phyloP scores from a whole-genome alignment of 2,113 vertebrate species.

The Gallinago jamesoni region DNA sequence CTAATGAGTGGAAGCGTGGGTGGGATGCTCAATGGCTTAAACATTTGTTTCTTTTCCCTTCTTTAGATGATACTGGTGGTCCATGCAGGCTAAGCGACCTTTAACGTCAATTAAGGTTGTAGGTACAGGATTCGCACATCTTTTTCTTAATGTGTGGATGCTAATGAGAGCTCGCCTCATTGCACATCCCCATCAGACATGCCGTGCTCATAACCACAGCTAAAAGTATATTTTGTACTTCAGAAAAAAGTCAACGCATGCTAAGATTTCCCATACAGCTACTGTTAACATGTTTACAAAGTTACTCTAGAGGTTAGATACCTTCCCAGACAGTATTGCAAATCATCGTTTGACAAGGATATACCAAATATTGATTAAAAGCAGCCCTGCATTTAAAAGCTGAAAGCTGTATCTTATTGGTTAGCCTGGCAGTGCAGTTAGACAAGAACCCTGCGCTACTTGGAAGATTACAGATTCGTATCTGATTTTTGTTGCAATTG shows the following conservation, averaged over 20 bases:
- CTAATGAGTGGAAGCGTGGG: slow-evolving; percentile 33
- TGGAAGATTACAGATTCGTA: background rate
- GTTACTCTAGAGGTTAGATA: background rate
- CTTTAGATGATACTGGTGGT: slow-evolving; percentile 18
- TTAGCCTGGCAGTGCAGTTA: background rate
- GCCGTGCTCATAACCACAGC: background rate
- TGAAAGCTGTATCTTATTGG: background rate
- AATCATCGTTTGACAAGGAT: background rate
- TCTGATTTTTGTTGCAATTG: background rate
- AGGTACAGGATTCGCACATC: background rate
- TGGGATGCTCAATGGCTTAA: slow-evolving; percentile 55
- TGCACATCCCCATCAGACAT: accelerated
- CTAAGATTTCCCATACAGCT: background rate
- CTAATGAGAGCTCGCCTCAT: background rate
- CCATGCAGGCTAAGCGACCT: background rate
- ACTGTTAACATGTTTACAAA: background rate
- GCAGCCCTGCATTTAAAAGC: background rate
- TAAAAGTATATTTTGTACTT: background rate
- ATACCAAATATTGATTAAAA: background rate
- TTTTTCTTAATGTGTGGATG: background rate
- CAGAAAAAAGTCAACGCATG: background rate
- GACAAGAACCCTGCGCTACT: background rate
- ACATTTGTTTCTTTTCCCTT: slow-evolving; percentile 9
- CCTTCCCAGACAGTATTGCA: background rate
- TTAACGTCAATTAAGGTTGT: background rate